Evolutionary conservation across 2,797 vertebrate species (phyloP), one percentile per base, ranked within the genome.

Genomic region (Silurus lanzhouensis): DNA sequence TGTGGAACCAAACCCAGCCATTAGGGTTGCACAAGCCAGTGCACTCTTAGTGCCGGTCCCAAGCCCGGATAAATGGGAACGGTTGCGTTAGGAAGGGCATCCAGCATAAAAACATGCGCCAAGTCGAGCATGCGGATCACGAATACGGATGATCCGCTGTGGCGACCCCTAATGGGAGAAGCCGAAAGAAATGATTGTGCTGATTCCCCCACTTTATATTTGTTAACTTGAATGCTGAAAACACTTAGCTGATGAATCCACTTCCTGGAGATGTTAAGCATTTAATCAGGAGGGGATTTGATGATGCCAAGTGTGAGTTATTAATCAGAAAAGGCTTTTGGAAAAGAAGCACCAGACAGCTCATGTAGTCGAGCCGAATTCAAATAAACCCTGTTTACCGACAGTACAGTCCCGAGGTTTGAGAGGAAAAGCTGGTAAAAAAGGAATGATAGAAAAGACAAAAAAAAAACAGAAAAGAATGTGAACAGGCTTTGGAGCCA

Each of bases 361-460:
- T 63, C 58, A 63, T 63, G 38, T 14, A 79, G 38, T 20, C n/a
- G 58, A 79, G 77, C 27, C 13, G 52, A 82, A 68, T 83, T 86
- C 82, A 90, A 90, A 93, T 91, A 89, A 86, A 93, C 91, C 83
- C 68, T 88, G 89, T 91, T 92, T 90, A 91, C 88, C 84, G 78
- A 57, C 66, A 85, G 88, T 85, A 63, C 27, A 88, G 79, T 90
- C 76, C 55, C 44, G 57, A 27, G 67, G 84, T 84, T 46, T 83
- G 86, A 86, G 82, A 77, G 82, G 61, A 48, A 57, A 22, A 31
- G n/a, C 8, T 22, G 48, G 70, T 83, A 14, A 6, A 25, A 20
- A 82, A 27, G 12, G 17, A 76, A 83, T 60, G 44, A 52, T 64
- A 20, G 22, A 1, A 75, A 12, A 80, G 44, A 6, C 31, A 38